Percentiles rank a stretch among this genome's conserved stretches.
Conservation (phyloP, 2,888 invertebrate genomes). For the Microplitis deprimator region DNA sequence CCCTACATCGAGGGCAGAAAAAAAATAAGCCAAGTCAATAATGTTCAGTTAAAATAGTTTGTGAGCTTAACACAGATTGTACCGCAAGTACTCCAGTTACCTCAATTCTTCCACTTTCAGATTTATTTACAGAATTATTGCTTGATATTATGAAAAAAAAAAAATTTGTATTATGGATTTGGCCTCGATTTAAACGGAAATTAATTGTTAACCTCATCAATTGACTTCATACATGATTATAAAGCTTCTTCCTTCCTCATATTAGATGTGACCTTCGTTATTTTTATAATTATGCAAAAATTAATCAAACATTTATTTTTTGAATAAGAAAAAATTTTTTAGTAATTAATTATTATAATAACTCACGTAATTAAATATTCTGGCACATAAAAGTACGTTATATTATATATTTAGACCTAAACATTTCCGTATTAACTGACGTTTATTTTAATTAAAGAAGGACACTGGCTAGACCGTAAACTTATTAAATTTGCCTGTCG, state of each 20-base stretch:
- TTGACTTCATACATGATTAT: constrained; percentile 50
- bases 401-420: not conserved
- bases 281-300: constrained; percentile 35
- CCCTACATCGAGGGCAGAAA: too few species aligned
- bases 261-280: constrained; percentile 47
- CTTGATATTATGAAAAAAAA: not conserved
- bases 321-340: not conserved
- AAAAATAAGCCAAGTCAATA: too few species aligned
- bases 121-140: constrained; percentile 4
- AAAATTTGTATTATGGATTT: constrained; percentile 20
- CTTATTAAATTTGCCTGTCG: constrained; percentile 30
- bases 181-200: constrained; percentile 56
- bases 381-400: too few species aligned
- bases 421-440: not conserved
- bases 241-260: constrained; percentile 52
- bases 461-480: constrained; percentile 1
- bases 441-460: constrained; percentile 11
- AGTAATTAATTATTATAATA: not conserved
- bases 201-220: constrained; percentile 59
- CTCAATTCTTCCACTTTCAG: not conserved
- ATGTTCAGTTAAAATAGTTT: too few species aligned
- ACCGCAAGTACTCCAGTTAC: not conserved
- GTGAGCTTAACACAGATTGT: not conserved
- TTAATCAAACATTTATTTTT: constrained; percentile 18
- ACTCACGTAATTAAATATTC: too few species aligned